Evolutionary conservation across 2,888 invertebrate genomes (phyloP).

Genomic region (Craniophora ligustri): DNA sequence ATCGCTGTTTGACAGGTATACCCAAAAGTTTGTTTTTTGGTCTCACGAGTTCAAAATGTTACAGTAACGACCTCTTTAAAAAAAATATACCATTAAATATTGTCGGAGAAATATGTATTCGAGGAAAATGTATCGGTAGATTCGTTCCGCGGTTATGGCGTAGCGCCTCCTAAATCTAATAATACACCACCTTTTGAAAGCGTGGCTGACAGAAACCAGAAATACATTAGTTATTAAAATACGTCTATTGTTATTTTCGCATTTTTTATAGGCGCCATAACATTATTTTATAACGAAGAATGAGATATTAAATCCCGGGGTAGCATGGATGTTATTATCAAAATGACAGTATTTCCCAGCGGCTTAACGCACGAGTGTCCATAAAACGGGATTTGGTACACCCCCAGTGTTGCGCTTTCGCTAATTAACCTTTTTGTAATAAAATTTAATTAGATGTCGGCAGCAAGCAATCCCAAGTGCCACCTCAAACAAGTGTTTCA

Average conservation of each 20-base stretch:
- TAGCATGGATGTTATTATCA: conserved; percentile 9
- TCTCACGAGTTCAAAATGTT: conserved; percentile 4
- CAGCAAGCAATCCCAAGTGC: conserved; percentile 10
- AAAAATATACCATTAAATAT: conserved; percentile 14
- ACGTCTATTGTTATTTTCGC: conserved; percentile 46
- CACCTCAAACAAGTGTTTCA: conserved; percentile 1
- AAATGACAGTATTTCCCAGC: conserved; percentile 18
- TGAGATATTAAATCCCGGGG: conserved; percentile 38
- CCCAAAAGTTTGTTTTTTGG: conserved; percentile 17
- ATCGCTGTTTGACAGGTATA: conserved; percentile 23
- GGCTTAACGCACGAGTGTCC: conserved; percentile 10
- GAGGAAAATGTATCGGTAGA: conserved; percentile 26
- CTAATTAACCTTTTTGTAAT: conserved; percentile 31
- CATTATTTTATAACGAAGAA: conserved; percentile 42
- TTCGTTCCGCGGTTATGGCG: conserved; percentile 9
- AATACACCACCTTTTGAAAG: conserved; percentile 35
- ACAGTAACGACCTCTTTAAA: no score
- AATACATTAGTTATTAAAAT: conserved; percentile 45
- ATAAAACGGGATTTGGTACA: conserved; percentile 20
- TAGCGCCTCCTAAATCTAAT: conserved; percentile 40
- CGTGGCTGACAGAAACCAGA: conserved; percentile 45
- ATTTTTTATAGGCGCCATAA: conserved; percentile 51
- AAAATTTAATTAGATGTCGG: conserved; percentile 33
- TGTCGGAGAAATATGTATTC: conserved; percentile 23
- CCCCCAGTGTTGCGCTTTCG: conserved; percentile 14